Percentiles rank a stretch among this genome's conserved stretches.
phyloP scores from a whole-genome alignment of 2,797 vertebrate genomes.

The Oryzias dopingdopingensis region DNA sequence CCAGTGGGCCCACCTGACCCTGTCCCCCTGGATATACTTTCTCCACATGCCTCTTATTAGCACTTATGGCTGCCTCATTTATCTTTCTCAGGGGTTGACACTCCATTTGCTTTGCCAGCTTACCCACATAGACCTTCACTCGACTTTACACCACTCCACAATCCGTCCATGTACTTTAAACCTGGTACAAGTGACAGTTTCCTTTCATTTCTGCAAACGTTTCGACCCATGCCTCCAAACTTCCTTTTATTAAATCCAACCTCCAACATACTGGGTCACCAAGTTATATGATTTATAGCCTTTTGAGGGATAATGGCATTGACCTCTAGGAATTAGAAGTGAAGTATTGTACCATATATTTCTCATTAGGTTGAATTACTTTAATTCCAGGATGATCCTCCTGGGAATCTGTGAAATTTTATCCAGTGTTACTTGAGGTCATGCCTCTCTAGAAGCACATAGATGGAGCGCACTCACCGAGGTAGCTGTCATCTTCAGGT shows the following conservation, averaged over 20 bases:
- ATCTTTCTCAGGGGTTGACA: constrained; percentile 72
- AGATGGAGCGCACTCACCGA: constrained; percentile 81
- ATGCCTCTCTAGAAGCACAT: constrained; percentile 8
- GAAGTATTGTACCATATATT: constrained; percentile 28
- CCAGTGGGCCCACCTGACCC: constrained; percentile 45
- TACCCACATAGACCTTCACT: constrained; percentile 48
- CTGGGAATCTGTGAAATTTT: constrained; percentile 24
- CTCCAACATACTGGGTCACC: constrained; percentile 37
- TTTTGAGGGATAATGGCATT: constrained; percentile 41
- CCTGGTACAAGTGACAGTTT: constrained; percentile 45
- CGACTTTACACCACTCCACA: constrained; percentile 23
- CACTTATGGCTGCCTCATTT: constrained; percentile 74
- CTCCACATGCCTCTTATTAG: constrained; percentile 80
- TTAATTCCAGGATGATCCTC: constrained; percentile 17
- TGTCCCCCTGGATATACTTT: constrained; percentile 62
- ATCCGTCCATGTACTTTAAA: constrained; percentile 18
- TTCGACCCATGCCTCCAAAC: constrained; percentile 31
- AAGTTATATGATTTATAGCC: constrained; percentile 30
- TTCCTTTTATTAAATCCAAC: constrained; percentile 20
- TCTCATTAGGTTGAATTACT: constrained; percentile 29
- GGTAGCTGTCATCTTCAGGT: constrained; percentile 96
- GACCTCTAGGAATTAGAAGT: constrained; percentile 36
- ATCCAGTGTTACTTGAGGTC: constrained; percentile 24
- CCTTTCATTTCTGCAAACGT: constrained; percentile 38
- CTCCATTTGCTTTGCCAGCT: constrained; percentile 70